These are phyloP conservation scores for Lasius platythorax DNA, from an alignment of 2,888 invertebrate genomes.

Conservation along the genomic window DNA sequence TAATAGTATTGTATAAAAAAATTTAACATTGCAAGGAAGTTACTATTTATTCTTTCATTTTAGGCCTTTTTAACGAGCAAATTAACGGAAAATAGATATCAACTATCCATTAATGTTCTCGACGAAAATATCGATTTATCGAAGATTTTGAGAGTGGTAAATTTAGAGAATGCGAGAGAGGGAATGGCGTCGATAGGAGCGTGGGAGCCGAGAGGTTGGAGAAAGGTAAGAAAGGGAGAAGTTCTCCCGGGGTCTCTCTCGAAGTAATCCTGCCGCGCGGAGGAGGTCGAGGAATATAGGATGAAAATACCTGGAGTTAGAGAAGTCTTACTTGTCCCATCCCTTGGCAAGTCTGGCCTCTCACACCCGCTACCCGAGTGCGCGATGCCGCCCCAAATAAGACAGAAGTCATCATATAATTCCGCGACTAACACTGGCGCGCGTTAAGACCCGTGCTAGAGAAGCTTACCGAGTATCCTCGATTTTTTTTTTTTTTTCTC, in stretches of 20 bases:
- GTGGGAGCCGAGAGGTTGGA: conserved; percentile 65
- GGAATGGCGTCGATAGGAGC: conserved; percentile 56
- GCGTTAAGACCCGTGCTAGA: conserved; percentile 70
- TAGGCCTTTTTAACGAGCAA: background rate
- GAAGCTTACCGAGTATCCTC: conserved; percentile 50
- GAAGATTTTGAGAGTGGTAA: conserved; percentile 80
- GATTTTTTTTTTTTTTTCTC: conserved; percentile 36
- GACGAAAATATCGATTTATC: conserved; percentile 75
- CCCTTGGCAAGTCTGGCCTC: conserved; percentile 62
- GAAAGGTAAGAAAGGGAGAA: conserved; percentile 79
- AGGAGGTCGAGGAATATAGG: conserved; percentile 84
- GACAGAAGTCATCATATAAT: conserved; percentile 84
- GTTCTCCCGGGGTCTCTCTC: conserved; percentile 82
- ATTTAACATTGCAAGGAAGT: background rate
- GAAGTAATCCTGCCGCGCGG: conserved; percentile 82
- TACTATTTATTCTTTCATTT: background rate
- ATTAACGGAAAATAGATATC: conserved; percentile 10
- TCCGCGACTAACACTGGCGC: conserved; percentile 81
- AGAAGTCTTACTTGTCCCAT: conserved; percentile 82
- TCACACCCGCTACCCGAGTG: conserved; percentile 50
- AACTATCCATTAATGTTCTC: background rate
- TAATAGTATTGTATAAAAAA: background rate
- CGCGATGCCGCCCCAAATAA: conserved; percentile 79
- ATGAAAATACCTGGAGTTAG: conserved; percentile 86
- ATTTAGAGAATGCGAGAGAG: conserved; percentile 64